Percentiles rank a stretch among this genome's conserved stretches.
Evolutionary conservation across 2,888 invertebrate genomes (phyloP).

Genomic region (Ormyrus rosae): DNA sequence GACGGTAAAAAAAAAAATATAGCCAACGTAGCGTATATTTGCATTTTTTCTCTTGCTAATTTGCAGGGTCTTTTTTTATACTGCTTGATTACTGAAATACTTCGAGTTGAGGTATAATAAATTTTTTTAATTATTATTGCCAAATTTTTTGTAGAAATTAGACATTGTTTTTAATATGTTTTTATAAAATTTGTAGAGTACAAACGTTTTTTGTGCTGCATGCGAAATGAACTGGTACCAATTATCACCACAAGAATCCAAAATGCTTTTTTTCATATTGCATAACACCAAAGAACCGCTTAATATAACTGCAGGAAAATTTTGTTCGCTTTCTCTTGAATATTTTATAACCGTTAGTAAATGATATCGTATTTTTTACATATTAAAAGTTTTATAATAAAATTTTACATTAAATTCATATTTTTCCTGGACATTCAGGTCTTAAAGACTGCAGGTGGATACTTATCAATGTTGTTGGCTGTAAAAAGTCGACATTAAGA

Average conservation of each 20-base stretch:
- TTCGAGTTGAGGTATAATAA: constrained; percentile 30
- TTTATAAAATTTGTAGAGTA: constrained; percentile 58
- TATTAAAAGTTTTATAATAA: background rate
- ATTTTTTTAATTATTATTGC: background rate
- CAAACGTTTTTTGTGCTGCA: constrained; percentile 55
- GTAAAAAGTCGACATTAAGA: background rate
- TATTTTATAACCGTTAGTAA: constrained; percentile 62
- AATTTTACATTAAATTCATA: too few species aligned
- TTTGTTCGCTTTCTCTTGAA: constrained; percentile 63
- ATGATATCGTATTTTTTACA: too few species aligned
- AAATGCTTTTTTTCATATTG: constrained; percentile 60
- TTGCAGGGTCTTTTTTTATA: constrained; percentile 40
- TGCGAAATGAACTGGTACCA: constrained; percentile 64
- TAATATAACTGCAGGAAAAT: constrained; percentile 66
- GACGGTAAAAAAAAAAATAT: constrained; percentile 18
- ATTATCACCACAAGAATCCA: constrained; percentile 56
- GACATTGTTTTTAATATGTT: too few species aligned
- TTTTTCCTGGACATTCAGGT: too few species aligned
- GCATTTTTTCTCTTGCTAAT: constrained; percentile 28
- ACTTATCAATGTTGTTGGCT: background rate
- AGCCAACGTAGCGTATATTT: constrained; percentile 20
- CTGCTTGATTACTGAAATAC: constrained; percentile 37
- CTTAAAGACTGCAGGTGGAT: too few species aligned
- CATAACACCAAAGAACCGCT: constrained; percentile 60
- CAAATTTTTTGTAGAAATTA: background rate